A percentile compares a stretch with the other conserved stretches of the same genome.
These are phyloP conservation scores for Temnothorax rugatulus DNA, from an alignment of 2,888 invertebrate genomes.

Conservation along the genomic window DNA sequence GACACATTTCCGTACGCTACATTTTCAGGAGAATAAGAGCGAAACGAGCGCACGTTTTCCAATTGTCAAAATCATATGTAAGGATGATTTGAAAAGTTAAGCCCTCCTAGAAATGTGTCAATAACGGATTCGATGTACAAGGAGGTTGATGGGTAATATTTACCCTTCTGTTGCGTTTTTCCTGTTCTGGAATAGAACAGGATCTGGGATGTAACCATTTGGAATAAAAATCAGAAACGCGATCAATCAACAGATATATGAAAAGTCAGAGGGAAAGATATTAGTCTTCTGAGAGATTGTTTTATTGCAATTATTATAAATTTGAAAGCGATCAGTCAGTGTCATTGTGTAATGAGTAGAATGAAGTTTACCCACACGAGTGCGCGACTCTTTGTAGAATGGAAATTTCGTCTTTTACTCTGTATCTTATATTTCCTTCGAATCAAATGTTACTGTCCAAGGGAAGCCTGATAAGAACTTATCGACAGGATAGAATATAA, in stretches of 20 bases:
- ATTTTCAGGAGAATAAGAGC: not conserved
- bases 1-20: not conserved
- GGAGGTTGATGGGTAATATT: not conserved
- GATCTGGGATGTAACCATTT: no score
- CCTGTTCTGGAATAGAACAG: not conserved
- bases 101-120: not conserved
- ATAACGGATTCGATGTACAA: not conserved
- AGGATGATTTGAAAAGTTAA: not conserved
- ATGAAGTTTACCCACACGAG: not conserved
- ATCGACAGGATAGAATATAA: not conserved
- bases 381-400: not conserved
- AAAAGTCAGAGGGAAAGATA: not conserved
- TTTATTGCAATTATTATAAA: not conserved
- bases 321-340: not conserved
- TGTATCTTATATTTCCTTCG: conserved; percentile 12
- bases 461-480: conserved; percentile 17
- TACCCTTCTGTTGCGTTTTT: not conserved
- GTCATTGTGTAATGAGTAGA: not conserved
- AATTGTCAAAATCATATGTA: conserved; percentile 8
- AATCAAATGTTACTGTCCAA: conserved; percentile 25
- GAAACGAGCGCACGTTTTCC: not conserved
- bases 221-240: not conserved
- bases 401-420: not conserved
- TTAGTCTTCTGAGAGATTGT: not conserved
- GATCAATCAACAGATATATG: not conserved